These are phyloP conservation scores for Meliscaeva auricollis DNA, from an alignment of 2,888 invertebrate genomes.

Conservation along the genomic window DNA sequence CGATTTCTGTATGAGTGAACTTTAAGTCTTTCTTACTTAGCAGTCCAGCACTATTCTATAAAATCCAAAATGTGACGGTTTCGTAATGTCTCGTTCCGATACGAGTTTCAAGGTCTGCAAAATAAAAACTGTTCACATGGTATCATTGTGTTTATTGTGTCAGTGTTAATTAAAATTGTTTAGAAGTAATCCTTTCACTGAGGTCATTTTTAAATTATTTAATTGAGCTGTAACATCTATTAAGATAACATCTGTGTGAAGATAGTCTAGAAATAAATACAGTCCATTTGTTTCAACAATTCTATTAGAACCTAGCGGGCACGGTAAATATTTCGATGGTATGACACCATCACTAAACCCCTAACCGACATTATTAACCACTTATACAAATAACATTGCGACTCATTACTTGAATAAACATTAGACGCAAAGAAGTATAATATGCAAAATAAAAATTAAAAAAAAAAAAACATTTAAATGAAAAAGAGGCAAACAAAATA, in stretches of 20 bases:
- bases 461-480: slow-evolving; percentile 40
- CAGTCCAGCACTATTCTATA: too few species aligned
- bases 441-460: slow-evolving; percentile 36
- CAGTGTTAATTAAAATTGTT: slow-evolving; percentile 16
- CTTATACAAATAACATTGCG: slow-evolving; percentile 64
- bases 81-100: not conserved
- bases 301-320: slow-evolving; percentile 30
- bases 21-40: too few species aligned
- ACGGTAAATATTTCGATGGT: slow-evolving; percentile 42
- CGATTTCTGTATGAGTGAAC: too few species aligned
- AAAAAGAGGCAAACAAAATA: slow-evolving; percentile 65
- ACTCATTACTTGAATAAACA: slow-evolving; percentile 74
- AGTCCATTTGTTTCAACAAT: slow-evolving; percentile 33
- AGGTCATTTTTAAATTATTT: slow-evolving; percentile 61
- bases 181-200: slow-evolving; percentile 47
- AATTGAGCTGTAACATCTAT: slow-evolving; percentile 38
- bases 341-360: not conserved
- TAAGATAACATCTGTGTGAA: slow-evolving; percentile 39
- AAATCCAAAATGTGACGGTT: not conserved
- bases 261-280: slow-evolving; percentile 40
- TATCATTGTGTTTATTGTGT: slow-evolving; percentile 7
- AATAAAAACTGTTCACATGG: not conserved
- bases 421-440: slow-evolving; percentile 56
- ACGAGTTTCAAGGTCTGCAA: slow-evolving; percentile 21
- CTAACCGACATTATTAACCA: slow-evolving; percentile 43